Evolutionary conservation across 1,140 invertebrate species (phyloP), one percentile per base, ranked within the genome.

Genomic region (Eufriesea mexicana): DNA sequence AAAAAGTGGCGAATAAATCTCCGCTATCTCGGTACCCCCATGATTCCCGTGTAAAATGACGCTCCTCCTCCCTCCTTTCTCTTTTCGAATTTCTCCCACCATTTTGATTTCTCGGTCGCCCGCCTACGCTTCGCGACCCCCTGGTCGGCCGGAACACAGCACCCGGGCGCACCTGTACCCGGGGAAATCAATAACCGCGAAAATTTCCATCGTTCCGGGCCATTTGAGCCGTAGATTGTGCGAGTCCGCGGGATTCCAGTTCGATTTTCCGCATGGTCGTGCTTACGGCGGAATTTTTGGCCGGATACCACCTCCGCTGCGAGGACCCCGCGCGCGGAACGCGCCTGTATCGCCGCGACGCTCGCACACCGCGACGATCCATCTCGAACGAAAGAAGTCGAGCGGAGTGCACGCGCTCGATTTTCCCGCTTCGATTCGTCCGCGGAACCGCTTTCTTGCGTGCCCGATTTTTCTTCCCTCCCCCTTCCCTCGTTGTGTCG

Each of bases 261-360:
- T 90, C 89, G 90, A 91, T 90, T 90, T 90, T 91, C 87, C 89
- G 86, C 90, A 89, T 90, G 89, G 84, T 25, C 83, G 86, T 89
- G 72, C 79, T 68, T 86, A 83, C 67, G 84, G 74, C 54, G 76
- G 72, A 80, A 89, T 90, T 85, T 87, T 90, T 73, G 73, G 68
- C 57, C 74, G 74, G 72, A 45, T 35, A 23, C 71, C 57, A 51
- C 35, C 64, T 67, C 55, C 64, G 66, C n/a, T 23, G 64, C 42
- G 23, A 71, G 74, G 55, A 23, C 66, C 16, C 45, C 35, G 71
- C 59, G 18, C 78, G 57, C 57, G 78, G 57, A 51, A 79, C 71
- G 71, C 71, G 42, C n/a, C n/a, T n/a, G n/a, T n/a, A n/a, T n/a
- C n/a, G n/a, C n/a, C n/a, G n/a, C n/a, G n/a, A n/a, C n/a, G n/a